Evolutionary conservation across 1,140 invertebrate species (phyloP), one percentile per base, ranked within the genome.

Genomic region (Phymastichus coffea): DNA sequence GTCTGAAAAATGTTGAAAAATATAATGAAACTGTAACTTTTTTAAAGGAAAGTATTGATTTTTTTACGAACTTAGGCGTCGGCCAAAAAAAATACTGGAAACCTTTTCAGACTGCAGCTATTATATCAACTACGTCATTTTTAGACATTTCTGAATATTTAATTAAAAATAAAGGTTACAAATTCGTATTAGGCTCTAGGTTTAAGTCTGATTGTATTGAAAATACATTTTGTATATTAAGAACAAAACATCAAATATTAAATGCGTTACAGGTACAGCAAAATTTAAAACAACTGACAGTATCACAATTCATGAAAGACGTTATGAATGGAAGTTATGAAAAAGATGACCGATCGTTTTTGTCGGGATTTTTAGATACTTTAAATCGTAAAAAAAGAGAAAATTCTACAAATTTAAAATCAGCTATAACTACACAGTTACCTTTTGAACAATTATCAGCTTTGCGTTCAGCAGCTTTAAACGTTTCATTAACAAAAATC

Each of bases 141-240:
- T 22, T 46, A 9, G 43, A 46, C 4, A 10, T 46, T 20, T 33
- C 46, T 17, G 37, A 35, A 23, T 37, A 37, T 26, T 48, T 48
- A 7, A 7, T 58, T 1, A 25, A 17, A 23, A n/a, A 48, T 23
- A 22, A 19, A 38, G 28, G 33, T 15, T 58, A 35, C 17, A 17
- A 37, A 9, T 58, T 49, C 15, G 43, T 58, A 10, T 37, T 58
- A 6, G 37, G 25, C 14, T 23, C 20, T 9, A 48, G 56, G 15
- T 58, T 49, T 49, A 35, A 43, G 33, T 46, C 38, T 25, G 46
- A 58, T 44, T 60, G 57, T 14, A 15, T 60, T 33, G 49, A 52
- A 40, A 60, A 60, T 53, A 20, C 53, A 53, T 60, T 60, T 60
- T 44, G n/a, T 17, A 19, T 43, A 20, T 2, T 60, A 7, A 35